A percentile compares a stretch with the other conserved stretches of the same genome.
These are phyloP conservation scores for Procambarus virginalis DNA, from an alignment of 1,140 invertebrate genomes.

Conservation along the genomic window DNA sequence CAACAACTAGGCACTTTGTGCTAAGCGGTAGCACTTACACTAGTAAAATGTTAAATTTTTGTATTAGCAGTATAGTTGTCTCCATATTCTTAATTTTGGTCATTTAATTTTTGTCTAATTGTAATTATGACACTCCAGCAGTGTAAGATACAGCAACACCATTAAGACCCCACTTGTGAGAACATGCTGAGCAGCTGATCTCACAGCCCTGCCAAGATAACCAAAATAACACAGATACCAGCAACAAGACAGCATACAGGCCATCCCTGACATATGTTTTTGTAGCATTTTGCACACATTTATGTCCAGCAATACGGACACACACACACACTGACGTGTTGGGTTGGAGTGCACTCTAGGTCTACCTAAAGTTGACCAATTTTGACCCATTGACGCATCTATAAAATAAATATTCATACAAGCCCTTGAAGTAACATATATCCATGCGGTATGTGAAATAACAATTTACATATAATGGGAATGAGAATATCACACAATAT, in stretches of 20 bases:
- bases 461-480: slow-evolving; percentile 59
- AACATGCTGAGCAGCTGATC: not conserved
- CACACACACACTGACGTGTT: slow-evolving; percentile 16
- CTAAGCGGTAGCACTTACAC: no score
- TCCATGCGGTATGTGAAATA: slow-evolving; percentile 57
- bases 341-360: slow-evolving; percentile 1
- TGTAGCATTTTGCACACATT: slow-evolving; percentile 37
- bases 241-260: slow-evolving; percentile 44
- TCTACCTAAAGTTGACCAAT: slow-evolving; percentile 1
- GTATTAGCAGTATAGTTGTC: no score
- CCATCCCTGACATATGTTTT: slow-evolving; percentile 51
- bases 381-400: slow-evolving; percentile 43
- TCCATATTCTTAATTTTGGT: no score
- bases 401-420: slow-evolving; percentile 35
- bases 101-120: not conserved
- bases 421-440: slow-evolving; percentile 56
- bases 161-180: slow-evolving; percentile 1
- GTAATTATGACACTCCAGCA: not conserved
- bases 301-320: slow-evolving; percentile 52
- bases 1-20: no score
- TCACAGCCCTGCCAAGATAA: slow-evolving; percentile 11
- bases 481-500: slow-evolving; percentile 56
- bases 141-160: not conserved
- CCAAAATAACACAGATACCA: slow-evolving; percentile 43
- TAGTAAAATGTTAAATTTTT: no score